A percentile compares a stretch with the other conserved stretches of the same genome.
Evolutionary conservation across 2,888 invertebrate species (phyloP).

Genomic region (Brachylomia viminalis): DNA sequence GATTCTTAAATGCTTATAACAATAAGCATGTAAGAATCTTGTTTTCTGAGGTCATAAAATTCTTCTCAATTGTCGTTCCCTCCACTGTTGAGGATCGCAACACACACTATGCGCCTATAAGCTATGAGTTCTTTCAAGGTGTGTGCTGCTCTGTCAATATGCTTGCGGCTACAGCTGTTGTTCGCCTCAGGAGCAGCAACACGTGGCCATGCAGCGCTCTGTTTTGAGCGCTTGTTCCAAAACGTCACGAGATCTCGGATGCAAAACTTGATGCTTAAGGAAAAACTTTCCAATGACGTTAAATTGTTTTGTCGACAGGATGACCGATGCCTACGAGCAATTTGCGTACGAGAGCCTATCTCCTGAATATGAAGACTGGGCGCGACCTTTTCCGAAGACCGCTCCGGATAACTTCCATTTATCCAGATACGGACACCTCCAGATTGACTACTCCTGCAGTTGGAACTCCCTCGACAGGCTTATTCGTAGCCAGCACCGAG

Average conservation of each 20-base stretch:
- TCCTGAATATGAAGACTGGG: conserved; percentile 91
- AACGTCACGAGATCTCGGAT: neutral
- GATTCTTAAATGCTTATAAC: neutral
- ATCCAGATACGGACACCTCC: conserved; percentile 94
- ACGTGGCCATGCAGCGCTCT: neutral
- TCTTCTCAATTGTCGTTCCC: neutral
- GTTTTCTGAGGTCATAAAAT: neutral
- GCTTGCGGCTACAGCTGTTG: neutral
- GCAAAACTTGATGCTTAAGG: neutral
- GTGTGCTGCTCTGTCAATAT: no score
- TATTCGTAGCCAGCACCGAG: conserved; percentile 89
- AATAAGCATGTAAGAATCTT: no score
- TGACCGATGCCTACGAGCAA: conserved; percentile 86
- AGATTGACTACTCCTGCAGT: conserved; percentile 95
- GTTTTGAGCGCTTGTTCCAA: neutral
- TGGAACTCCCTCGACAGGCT: conserved; percentile 95
- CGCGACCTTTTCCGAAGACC: conserved; percentile 93
- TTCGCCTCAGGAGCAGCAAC: neutral
- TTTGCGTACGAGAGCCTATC: conserved; percentile 86
- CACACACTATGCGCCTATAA: neutral
- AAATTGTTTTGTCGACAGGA: conserved; percentile 70
- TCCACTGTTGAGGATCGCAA: neutral
- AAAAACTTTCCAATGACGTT: neutral
- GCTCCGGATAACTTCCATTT: conserved; percentile 92
- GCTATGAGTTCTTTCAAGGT: neutral